Evolutionary conservation across 2,888 invertebrate species (phyloP), one percentile per base, ranked within the genome.

Genomic region (Epinotia bilunana): DNA sequence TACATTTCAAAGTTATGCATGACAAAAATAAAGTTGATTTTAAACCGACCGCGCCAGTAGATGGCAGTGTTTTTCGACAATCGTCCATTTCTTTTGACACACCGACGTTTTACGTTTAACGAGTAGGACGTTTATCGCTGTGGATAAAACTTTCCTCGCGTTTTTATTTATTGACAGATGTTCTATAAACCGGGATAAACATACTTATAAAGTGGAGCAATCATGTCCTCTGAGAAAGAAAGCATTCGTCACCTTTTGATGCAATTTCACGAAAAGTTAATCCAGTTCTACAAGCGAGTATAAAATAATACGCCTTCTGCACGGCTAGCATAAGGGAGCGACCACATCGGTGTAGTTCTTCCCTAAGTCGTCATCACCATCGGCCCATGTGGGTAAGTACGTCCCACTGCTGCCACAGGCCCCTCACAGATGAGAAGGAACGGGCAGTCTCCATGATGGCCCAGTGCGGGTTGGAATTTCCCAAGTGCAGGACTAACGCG

Each of bases 1-100:
- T 58, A 58, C 43, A 20, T 4, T 43, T 57, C 16, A 58, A 60
- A 23, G 58, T 60, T 60, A 60, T 46, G n/a, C 16, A 28, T n/a
- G 28, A 46, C 46, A n/a, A 69, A 69, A 60, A 28, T 23, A 60
- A 57, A 46, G 23, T 57, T 57, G 2, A 20, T 57, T 57, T 20
- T 68, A 7, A 20, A 39, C 28, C 28, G 16, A 28, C 53, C 7
- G 9, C 5, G 28, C 23, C n/a, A 64, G 23, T 20, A 13, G 43
- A 20, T 20, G 43, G 46, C n/a, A 23, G 4, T 12, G 28, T 65
- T 65, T 53, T 9, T 33, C 18, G 6, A 49, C 3, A 0, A 16
- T 16, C 6, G 6, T 5, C 49, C 4, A 49, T 13, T n/a, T 16
- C 49, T 49, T 49, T 49, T 20, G 49, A 13, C 16, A 49, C 49